Evolutionary conservation across 2,113 vertebrate species (phyloP).

Genomic region (Hyaena hyaena): DNA sequence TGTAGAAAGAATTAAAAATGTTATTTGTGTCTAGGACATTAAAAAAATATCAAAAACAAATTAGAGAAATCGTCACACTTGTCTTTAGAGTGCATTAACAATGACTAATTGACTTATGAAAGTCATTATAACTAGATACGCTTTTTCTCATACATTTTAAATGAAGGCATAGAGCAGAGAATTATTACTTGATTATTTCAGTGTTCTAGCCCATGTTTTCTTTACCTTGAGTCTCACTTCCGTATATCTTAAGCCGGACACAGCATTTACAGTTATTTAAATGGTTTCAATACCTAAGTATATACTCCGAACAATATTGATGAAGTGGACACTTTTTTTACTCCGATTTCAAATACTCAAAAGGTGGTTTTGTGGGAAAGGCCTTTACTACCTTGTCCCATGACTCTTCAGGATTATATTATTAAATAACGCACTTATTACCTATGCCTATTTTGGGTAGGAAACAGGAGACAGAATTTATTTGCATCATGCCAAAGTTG

Average conservation of each 20-base stretch:
- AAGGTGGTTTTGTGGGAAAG: not conserved
- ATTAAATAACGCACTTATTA: not conserved
- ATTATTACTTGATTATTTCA: not conserved
- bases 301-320: not conserved
- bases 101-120: conserved; percentile 28
- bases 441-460: not conserved
- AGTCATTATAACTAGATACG: not conserved
- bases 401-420: conserved; percentile 8
- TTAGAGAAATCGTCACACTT: not conserved
- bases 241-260: not conserved
- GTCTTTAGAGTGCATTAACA: not conserved
- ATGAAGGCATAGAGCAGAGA: not conserved
- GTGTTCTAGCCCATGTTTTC: not conserved
- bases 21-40: not conserved
- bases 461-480: conserved; percentile 8
- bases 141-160: not conserved
- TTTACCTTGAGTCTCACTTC: not conserved
- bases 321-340: not conserved
- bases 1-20: conserved; percentile 34
- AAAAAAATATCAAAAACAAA: conserved; percentile 46
- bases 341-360: conserved; percentile 46
- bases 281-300: not conserved
- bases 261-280: not conserved
- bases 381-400: not conserved
- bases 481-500: not conserved